Evolutionary conservation across 2,113 vertebrate species (phyloP).

Genomic region (Scomber colias): DNA sequence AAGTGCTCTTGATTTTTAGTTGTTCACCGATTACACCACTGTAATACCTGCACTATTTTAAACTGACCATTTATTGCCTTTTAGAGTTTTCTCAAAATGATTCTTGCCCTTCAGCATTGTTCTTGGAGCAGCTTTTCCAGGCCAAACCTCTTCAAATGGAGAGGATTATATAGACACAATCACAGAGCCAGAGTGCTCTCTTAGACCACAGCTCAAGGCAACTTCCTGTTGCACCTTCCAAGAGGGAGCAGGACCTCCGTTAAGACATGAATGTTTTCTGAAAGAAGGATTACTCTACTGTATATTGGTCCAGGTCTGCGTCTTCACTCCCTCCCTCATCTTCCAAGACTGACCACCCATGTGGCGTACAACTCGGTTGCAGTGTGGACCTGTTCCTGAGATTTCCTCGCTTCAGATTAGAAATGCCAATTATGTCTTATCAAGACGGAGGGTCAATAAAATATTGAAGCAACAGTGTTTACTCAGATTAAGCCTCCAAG

Average conservation of each 20-base stretch:
- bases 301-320: constrained; percentile 29
- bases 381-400: constrained; percentile 51
- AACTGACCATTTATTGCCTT: constrained; percentile 27
- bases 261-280: constrained; percentile 39
- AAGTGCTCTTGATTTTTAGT: constrained; percentile 4
- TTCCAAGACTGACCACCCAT: constrained; percentile 57
- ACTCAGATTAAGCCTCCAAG: constrained; percentile 79
- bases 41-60: not conserved
- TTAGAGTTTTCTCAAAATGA: constrained; percentile 14
- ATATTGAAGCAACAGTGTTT: constrained; percentile 83
- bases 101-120: constrained; percentile 38
- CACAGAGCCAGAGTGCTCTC: constrained; percentile 48
- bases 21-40: not conserved
- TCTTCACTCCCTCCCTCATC: constrained; percentile 1
- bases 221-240: constrained; percentile 44
- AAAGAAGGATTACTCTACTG: constrained; percentile 59
- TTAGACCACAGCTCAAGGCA: constrained; percentile 47
- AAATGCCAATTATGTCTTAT: constrained; percentile 81
- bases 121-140: constrained; percentile 47
- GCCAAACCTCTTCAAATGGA: constrained; percentile 48
- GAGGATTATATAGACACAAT: constrained; percentile 54
- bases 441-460: constrained; percentile 78
- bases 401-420: constrained; percentile 73
- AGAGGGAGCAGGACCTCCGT: constrained; percentile 24
- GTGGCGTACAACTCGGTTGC: constrained; percentile 27